Conservation (phyloP, 1,140 invertebrate species). For the Andricus grossulariae region DNA sequence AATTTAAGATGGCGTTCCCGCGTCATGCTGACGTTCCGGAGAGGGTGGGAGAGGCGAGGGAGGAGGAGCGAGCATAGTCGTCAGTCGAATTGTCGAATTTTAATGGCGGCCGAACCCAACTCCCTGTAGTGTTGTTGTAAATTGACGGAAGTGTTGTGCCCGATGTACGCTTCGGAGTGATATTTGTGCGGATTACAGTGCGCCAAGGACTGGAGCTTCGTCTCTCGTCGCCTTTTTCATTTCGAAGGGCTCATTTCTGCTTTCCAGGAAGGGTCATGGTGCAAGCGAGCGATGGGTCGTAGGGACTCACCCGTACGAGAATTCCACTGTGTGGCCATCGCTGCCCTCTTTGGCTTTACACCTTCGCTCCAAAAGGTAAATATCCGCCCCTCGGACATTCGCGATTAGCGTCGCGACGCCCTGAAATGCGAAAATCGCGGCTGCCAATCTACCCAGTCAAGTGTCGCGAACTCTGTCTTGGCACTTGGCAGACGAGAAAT, state of each 20-base stretch:
- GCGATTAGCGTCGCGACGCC: no score
- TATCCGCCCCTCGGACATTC: background rate
- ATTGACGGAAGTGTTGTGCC: constrained; percentile 55
- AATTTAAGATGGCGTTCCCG: constrained; percentile 25
- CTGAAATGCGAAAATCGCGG: background rate
- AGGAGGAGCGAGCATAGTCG: constrained; percentile 53
- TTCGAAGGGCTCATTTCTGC: constrained; percentile 18
- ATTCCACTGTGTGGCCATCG: constrained; percentile 5
- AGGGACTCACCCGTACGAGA: constrained; percentile 25
- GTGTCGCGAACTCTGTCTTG: background rate
- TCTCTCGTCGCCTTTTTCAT: constrained; percentile 11
- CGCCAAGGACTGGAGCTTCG: background rate
- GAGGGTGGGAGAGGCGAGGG: constrained; percentile 38
- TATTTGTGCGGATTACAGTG: constrained; percentile 19
- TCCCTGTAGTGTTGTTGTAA: constrained; percentile 68
- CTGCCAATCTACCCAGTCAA: background rate
- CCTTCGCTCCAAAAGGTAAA: constrained; percentile 12
- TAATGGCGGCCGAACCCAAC: constrained; percentile 70
- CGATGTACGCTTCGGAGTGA: constrained; percentile 10
- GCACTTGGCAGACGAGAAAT: constrained; percentile 16
- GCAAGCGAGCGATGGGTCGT: constrained; percentile 19
- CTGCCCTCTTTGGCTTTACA: constrained; percentile 18
- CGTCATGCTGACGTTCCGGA: background rate
- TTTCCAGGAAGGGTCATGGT: constrained; percentile 20
- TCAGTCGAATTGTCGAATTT: constrained; percentile 63